phyloP scores from a whole-genome alignment of 2,888 invertebrate species.

The Hydriomena furcata region DNA sequence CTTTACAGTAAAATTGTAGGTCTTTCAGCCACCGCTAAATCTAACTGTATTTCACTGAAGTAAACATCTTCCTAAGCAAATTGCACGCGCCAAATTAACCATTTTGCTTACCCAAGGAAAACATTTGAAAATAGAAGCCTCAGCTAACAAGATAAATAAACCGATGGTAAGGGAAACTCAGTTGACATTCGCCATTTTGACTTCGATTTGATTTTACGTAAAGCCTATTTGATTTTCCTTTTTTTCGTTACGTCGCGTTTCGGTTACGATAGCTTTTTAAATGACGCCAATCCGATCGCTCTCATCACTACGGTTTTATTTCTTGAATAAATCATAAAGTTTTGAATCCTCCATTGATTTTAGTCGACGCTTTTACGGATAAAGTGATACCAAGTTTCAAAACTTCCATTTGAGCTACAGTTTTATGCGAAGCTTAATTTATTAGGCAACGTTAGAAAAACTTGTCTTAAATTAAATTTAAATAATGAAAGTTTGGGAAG shows the following conservation, averaged over 20 bases:
- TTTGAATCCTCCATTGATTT: conserved; percentile 21
- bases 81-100: conserved; percentile 17
- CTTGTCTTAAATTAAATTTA: no score
- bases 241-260: conserved; percentile 31
- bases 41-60: not conserved
- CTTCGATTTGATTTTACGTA: conserved; percentile 36
- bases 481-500: conserved; percentile 15
- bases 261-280: conserved; percentile 32
- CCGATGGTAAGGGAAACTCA: conserved; percentile 20
- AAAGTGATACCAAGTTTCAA: conserved; percentile 10
- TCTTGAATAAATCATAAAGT: conserved; percentile 27
- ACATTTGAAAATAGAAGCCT: conserved; percentile 21
- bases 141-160: conserved; percentile 22
- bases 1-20: no score
- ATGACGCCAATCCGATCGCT: conserved; percentile 29
- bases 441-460: conserved; percentile 2
- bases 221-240: conserved; percentile 37
- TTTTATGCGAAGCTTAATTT: conserved; percentile 10
- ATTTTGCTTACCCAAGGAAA: conserved; percentile 25
- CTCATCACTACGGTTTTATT: conserved; percentile 16
- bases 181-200: conserved; percentile 37
- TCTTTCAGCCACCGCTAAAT: no score
- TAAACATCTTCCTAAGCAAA: conserved; percentile 14
- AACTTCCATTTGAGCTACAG: conserved; percentile 17
- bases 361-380: conserved; percentile 22